Conservation (phyloP, 2,888 invertebrate genomes). For the Drosophila anomelani region DNA sequence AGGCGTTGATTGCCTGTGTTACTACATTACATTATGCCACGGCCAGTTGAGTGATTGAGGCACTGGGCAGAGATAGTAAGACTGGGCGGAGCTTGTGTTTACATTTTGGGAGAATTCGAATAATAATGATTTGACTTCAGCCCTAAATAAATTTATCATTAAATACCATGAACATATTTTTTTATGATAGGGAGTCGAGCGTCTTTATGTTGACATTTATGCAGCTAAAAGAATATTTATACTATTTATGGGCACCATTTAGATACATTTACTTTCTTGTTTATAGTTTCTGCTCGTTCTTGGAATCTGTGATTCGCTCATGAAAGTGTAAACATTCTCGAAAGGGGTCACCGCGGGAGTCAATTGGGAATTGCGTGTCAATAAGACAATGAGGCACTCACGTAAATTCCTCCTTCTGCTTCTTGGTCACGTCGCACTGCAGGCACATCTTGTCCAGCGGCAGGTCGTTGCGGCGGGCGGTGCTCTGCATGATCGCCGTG, state of each 20-base stretch:
- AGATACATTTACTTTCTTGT: neutral
- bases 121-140: too few species aligned
- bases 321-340: conserved; percentile 19
- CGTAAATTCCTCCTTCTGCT: conserved; percentile 97
- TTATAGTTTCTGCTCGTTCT: neutral
- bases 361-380: conserved; percentile 63
- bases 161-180: too few species aligned
- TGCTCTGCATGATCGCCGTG: conserved; percentile 99
- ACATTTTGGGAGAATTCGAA: neutral
- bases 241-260: too few species aligned
- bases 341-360: conserved; percentile 56
- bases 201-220: neutral
- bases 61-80: conserved; percentile 10
- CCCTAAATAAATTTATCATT: too few species aligned
- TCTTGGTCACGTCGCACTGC: conserved; percentile 98
- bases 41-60: conserved; percentile 39
- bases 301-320: conserved; percentile 6
- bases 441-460: conserved; percentile 98
- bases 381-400: conserved; percentile 84
- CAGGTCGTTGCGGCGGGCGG: conserved; percentile 95
- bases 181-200: neutral
- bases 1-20: neutral
- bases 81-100: neutral
- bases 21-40: conserved; percentile 24
- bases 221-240: too few species aligned